Evolutionary conservation across 2,113 vertebrate genomes (phyloP), one percentile per base, ranked within the genome.

Genomic region (Hylia prasina): DNA sequence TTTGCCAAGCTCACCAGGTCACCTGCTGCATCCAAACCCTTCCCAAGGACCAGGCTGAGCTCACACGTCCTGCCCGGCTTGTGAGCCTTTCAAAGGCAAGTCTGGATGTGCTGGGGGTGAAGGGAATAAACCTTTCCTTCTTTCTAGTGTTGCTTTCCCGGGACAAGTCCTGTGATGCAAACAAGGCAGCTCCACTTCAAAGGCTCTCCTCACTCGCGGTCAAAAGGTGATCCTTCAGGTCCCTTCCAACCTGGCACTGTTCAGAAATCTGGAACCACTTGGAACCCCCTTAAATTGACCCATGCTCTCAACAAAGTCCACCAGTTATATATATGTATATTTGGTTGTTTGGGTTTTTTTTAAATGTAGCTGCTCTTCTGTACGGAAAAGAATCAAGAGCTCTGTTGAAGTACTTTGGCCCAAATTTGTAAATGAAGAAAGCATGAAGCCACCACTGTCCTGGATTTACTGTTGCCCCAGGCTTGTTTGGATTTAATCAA

Each of bases 271-370:
- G n/a, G n/a, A n/a, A n/a, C n/a, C n/a, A n/a, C 27, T 54, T 89
- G 56, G 82, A 80, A 91, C 35, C 73, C 35, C 73, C 72, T 95
- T 92, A 94, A 78, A 94, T 57, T 92, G 57, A 91, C 72, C 94
- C 71, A 75, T 64, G 42, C 44, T 90, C 68, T 86, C 47, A 94
- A 72, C 51, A 94, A 96, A 39, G 57, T 90, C 82, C 39, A 93
- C 53, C 65, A 50, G 28, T 37, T 51, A 8, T 6, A 6, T 7
- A 15, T 7, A n/a, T 17, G 21, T 15, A 40, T 11, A 24, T 48
- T 20, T 48, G 15, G 14, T 44, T 57, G 3, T 15, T 60, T 58
- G 5, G n/a, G n/a, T 39, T 3, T 6, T 11, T 64, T 48, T 27
- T 40, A 25, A 37, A 24, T 1, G 2, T 45, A 93, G 54, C 51